Conservation (phyloP, 2,797 vertebrate genomes). For the Sternarchorhynchus goeldii region DNA sequence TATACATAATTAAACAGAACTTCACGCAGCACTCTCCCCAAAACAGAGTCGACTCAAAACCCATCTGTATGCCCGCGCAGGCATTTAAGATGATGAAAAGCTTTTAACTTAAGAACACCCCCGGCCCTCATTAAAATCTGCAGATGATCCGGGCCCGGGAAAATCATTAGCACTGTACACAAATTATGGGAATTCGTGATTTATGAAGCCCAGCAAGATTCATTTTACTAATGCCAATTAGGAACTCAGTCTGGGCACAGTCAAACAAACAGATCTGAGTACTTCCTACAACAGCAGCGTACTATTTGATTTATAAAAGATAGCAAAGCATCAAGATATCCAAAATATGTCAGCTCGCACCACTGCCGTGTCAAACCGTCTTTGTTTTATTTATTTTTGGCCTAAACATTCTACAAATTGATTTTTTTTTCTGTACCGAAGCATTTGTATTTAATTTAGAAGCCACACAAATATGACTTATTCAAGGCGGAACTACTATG, state of each 20-base stretch:
- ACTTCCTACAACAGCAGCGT: background rate
- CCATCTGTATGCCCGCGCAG: background rate
- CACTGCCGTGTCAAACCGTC: too few species aligned
- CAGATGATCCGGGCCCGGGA: background rate
- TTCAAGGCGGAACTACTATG: too few species aligned
- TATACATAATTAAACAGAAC: background rate
- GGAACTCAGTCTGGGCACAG: background rate
- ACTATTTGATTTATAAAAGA: too few species aligned
- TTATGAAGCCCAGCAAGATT: background rate
- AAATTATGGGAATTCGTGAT: background rate
- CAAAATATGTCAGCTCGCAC: background rate
- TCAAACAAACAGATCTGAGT: background rate
- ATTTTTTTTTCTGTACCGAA: too few species aligned
- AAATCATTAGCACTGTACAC: background rate
- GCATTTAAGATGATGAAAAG: background rate
- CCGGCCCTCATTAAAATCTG: background rate
- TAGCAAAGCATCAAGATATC: background rate
- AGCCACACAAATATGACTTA: too few species aligned
- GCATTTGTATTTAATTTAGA: too few species aligned
- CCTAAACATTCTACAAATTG: too few species aligned
- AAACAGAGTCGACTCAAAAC: background rate
- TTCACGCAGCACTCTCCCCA: background rate
- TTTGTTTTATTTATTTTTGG: too few species aligned
- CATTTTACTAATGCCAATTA: background rate
- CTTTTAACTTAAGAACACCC: background rate